Base-by-base conservation (phyloP, 1,140 invertebrate species). In the Drosophila melanica region DNA sequence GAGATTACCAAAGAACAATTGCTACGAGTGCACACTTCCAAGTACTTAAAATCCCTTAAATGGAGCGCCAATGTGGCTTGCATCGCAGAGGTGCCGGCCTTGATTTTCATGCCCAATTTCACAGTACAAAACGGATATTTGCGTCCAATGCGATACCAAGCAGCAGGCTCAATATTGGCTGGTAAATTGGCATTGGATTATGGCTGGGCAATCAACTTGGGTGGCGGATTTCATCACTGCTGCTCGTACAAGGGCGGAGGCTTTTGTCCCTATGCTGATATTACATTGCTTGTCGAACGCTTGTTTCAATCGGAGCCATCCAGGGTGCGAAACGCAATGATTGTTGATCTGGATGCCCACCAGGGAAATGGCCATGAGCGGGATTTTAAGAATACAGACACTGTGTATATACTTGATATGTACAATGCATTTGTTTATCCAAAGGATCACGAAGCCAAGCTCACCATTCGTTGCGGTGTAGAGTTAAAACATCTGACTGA, bases 171-270 rank as follows among this genome's bases (percentile, higher is more conserved):
- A 42, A 94, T 98, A 65, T 87, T 97, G 76, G 96, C 95, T 37
- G 96, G 96, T 1, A 96, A 96, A 90, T 81, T 98, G 59, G 97
- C 97, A 2, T 50, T 97, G 37, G 95, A 97, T 69, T 89, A 95
- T 47, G 96, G 96, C 1, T 98, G 97, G 96, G 95, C 97, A 0
- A 96, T 98, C 39, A 98, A 98, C 91, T 94, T 98, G n/a, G 97
- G 97, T 4, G 97, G 97, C 37, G 97, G 97, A 3, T 97, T 97
- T 90, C 96, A 97, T 92, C 97, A 98, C 90, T 97, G 96, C 90
- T 95, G 94, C 65, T 93, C 93, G 4, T 92, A 94, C 37, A 92
- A 93, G 68, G 97, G 97, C 2, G 96, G 96, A 5, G 97, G 97
- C 3, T 98, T 98, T 92, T 98, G 97, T 93, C 94, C 96, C 1